Evolutionary conservation across 2,888 invertebrate species (phyloP), one percentile per base, ranked within the genome.

Genomic region (Coenonympha glycerion): DNA sequence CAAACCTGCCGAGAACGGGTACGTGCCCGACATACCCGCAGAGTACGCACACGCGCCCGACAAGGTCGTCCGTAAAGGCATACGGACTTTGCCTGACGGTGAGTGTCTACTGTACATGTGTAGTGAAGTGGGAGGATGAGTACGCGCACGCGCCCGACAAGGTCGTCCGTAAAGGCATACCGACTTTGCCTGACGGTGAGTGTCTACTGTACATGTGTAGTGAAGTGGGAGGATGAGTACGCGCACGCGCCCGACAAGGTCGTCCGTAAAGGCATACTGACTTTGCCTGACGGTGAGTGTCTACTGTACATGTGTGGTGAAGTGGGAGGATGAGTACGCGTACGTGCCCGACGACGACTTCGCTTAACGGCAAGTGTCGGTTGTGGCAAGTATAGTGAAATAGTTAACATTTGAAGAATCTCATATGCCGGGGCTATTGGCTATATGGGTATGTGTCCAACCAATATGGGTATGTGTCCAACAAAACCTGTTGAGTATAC

Each of bases 101-200:
- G 61, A 63, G 65, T 34, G 16, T 44, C 18, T 22, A 1, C 15
- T 15, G 11, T 30, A 15, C 6, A 22, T 22, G 16, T 6, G n/a
- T n/a, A n/a, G 24, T 99, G 76, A 95, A 95, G 62, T 93, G 93
- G 66, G 91, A 92, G 64, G 92, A 92, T 48, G 81, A 52, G 18
- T 9, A 18, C 34, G 34, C 3, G 34, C 9, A 18, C 34, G 34
- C 3, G 34, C 18, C 9, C 9, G 19, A 34, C 19, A 33, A 33
- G 15, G 33, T 16, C 11, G 83, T 90, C 59, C 89, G 92, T 81
- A 90, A 93, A 85, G 97, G 98, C 69, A 97, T 98, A 73, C 96
- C 97, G 88, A 98, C 97, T 64, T 95, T 94, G 74, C 93, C 96
- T 41, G 98, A 98, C n/a, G n/a, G n/a, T n/a, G n/a, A n/a, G n/a